phyloP scores from a whole-genome alignment of 2,888 invertebrate species.

The Psylliodes chrysocephalus region DNA sequence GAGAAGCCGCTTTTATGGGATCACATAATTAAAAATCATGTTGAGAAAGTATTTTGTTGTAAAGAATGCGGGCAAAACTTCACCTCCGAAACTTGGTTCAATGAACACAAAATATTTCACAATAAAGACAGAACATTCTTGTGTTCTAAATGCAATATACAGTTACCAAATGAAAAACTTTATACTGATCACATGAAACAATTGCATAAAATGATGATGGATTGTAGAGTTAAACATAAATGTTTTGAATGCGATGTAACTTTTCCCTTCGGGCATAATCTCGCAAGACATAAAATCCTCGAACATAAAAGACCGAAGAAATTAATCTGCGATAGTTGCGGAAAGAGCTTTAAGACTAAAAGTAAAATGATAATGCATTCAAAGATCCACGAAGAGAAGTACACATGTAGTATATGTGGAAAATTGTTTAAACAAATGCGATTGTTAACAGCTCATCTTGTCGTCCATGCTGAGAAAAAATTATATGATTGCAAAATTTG shows the following conservation, averaged over 20 bases:
- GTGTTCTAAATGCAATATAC: background rate
- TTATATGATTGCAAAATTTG: slow-evolving; percentile 53
- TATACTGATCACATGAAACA: background rate
- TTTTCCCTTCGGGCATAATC: slow-evolving; percentile 40
- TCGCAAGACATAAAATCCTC: slow-evolving; percentile 45
- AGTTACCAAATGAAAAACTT: background rate
- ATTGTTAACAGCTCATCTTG: slow-evolving; percentile 51
- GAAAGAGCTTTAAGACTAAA: slow-evolving; percentile 55
- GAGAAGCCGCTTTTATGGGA: background rate
- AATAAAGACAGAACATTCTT: background rate
- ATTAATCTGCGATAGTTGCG: slow-evolving; percentile 62
- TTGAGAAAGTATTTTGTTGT: slow-evolving; percentile 67
- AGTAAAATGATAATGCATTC: slow-evolving; percentile 44
- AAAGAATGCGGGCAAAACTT: slow-evolving; percentile 67
- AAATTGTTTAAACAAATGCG: slow-evolving; percentile 53
- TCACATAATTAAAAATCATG: too few relatives aligned
- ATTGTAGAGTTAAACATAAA: background rate
- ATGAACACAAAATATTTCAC: slow-evolving; percentile 69
- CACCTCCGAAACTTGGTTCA: slow-evolving; percentile 66
- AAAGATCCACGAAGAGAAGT: slow-evolving; percentile 69
- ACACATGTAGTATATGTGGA: slow-evolving; percentile 67
- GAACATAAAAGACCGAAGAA: slow-evolving; percentile 56
- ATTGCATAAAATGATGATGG: background rate
- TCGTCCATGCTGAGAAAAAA: slow-evolving; percentile 53
- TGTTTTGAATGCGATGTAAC: slow-evolving; percentile 46